Evolutionary conservation across 2,797 vertebrate genomes (phyloP).

Genomic region (Galago senegalensis): DNA sequence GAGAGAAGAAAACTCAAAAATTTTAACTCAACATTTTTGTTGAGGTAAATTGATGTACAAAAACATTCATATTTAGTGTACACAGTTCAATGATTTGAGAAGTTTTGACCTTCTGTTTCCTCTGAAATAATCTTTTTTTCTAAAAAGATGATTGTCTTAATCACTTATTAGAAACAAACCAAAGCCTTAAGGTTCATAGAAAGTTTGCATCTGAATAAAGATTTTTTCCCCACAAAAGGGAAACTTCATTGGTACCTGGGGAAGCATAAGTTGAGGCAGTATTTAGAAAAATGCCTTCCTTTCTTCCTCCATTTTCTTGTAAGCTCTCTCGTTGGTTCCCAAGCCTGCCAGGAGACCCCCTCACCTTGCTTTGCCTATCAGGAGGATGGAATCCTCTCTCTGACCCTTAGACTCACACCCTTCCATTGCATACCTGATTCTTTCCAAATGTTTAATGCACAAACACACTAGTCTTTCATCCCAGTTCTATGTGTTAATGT

Average conservation of each 20-base stretch:
- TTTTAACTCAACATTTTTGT: neutral
- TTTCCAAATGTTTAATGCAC: neutral
- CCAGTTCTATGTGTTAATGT: neutral
- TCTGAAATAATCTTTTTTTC: neutral
- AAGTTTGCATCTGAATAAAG: constrained; percentile 20
- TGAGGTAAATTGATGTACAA: neutral
- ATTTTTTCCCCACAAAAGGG: neutral
- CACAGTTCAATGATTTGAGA: neutral
- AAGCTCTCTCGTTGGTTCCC: neutral
- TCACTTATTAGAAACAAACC: constrained; percentile 26
- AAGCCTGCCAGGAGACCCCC: neutral
- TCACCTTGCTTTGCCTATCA: neutral
- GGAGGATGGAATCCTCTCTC: neutral
- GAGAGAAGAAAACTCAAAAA: constrained; percentile 29
- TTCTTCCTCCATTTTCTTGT: neutral
- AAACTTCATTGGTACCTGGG: neutral
- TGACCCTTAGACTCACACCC: neutral
- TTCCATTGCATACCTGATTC: neutral
- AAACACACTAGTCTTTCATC: neutral
- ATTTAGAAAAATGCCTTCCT: neutral
- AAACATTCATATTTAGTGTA: neutral
- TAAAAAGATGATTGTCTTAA: neutral
- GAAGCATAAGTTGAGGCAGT: neutral
- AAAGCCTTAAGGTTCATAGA: neutral
- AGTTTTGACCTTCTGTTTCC: neutral